These are phyloP conservation scores for Saccostrea echinata DNA, from an alignment of 1,140 invertebrate species.

Conservation along the genomic window DNA sequence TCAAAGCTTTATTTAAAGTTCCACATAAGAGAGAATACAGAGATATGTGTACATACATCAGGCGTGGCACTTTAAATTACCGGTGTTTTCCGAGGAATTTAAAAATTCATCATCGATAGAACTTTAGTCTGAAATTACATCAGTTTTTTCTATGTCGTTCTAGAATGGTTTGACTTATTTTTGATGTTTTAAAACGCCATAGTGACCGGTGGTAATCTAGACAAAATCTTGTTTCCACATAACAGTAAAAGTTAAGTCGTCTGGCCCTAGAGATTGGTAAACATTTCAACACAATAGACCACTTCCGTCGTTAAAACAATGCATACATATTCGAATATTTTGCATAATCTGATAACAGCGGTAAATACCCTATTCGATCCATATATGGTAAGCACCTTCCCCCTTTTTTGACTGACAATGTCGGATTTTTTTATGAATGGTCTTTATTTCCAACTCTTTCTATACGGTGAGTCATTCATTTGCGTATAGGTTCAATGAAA, in stretches of 20 bases:
- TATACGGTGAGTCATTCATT: constrained; percentile 1
- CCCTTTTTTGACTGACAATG: constrained; percentile 1
- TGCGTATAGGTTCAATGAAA: neutral
- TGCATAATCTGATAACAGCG: constrained; percentile 1
- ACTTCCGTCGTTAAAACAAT: constrained; percentile 37
- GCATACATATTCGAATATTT: neutral
- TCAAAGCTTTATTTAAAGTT: neutral
- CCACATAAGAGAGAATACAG: neutral
- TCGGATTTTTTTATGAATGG: constrained; percentile 26
- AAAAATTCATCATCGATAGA: neutral
- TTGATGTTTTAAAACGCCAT: neutral
- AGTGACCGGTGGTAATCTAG: neutral
- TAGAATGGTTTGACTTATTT: neutral
- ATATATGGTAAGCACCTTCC: neutral
- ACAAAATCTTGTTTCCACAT: constrained; percentile 21
- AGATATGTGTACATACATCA: neutral
- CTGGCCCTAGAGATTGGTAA: neutral
- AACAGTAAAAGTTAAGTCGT: constrained; percentile 20
- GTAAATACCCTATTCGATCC: neutral
- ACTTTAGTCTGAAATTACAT: neutral
- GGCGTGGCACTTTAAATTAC: neutral
- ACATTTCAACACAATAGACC: neutral
- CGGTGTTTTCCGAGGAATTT: neutral
- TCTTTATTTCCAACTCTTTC: neutral
- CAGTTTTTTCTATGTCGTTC: neutral